A percentile compares a stretch with the other conserved stretches of the same genome.
These are phyloP conservation scores for Dorcus hopei DNA, from an alignment of 2,888 invertebrate genomes.

Conservation along the genomic window DNA sequence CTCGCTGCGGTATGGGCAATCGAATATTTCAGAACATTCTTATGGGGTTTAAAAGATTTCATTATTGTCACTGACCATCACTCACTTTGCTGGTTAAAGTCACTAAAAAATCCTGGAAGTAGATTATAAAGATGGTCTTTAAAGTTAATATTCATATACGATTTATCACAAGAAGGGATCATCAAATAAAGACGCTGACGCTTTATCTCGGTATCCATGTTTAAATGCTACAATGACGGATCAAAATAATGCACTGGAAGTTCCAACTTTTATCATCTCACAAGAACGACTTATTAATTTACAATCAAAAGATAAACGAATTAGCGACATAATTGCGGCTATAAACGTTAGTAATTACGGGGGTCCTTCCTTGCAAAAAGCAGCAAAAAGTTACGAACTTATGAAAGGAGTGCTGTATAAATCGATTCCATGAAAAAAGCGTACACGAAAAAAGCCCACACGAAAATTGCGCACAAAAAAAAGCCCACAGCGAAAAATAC, in stretches of 20 bases:
- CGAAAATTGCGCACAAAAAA: too few species aligned
- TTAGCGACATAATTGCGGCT: too few species aligned
- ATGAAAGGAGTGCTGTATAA: background rate
- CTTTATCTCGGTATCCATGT: constrained; percentile 7
- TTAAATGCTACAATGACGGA: too few species aligned
- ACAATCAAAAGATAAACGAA: too few species aligned
- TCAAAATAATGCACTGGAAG: too few species aligned
- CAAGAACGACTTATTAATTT: too few species aligned
- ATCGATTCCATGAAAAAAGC: too few species aligned
- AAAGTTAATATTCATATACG: constrained; percentile 19
- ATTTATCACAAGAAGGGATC: constrained; percentile 17
- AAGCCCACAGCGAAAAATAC: too few species aligned
- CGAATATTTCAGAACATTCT: constrained; percentile 8
- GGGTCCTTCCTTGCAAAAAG: background rate
- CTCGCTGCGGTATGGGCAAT: constrained; percentile 24
- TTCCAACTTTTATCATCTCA: too few species aligned
- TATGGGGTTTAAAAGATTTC: constrained; percentile 3
- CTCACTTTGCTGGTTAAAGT: constrained; percentile 15
- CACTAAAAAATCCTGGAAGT: constrained; percentile 11
- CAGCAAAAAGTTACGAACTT: background rate
- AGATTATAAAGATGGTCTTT: constrained; percentile 19
- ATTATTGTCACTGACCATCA: constrained; percentile 11
- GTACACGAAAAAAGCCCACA: too few species aligned
- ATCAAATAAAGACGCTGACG: constrained; percentile 12
- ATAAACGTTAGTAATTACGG: too few species aligned